phyloP scores from a whole-genome alignment of 1,140 invertebrate species.

The Drosophila tropicalis region DNA sequence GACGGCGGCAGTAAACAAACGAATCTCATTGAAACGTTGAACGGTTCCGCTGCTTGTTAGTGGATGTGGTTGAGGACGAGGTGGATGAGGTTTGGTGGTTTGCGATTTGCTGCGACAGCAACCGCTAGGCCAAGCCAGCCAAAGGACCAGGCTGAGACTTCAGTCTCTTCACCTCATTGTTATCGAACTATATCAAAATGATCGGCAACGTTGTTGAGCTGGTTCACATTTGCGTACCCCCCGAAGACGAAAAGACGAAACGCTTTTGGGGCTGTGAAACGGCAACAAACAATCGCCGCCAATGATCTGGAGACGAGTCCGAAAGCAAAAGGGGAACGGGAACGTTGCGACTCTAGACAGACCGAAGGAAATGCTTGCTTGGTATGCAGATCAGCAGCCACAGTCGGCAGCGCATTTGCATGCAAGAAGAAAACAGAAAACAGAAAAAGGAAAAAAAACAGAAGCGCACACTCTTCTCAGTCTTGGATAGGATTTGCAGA shows the following conservation, averaged over 20 bases:
- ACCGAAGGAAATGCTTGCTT: constrained; percentile 39
- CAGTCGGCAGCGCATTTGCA: constrained; percentile 63
- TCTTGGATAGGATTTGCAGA: constrained; percentile 47
- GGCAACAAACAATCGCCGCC: constrained; percentile 79
- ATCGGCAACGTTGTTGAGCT: constrained; percentile 61
- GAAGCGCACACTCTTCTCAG: constrained; percentile 23
- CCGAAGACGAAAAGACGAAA: constrained; percentile 13
- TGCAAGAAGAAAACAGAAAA: constrained; percentile 21
- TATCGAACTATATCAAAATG: constrained; percentile 81
- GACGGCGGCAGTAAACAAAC: constrained; percentile 49
- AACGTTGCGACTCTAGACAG: not conserved
- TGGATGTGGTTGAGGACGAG: constrained; percentile 32
- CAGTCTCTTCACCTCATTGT: constrained; percentile 60
- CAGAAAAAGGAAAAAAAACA: constrained; percentile 34
- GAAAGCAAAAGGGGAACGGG: not conserved
- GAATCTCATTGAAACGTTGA: constrained; percentile 47
- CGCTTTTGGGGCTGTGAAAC: constrained; percentile 63
- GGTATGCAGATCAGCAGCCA: constrained; percentile 73
- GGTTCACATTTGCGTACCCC: constrained; percentile 71
- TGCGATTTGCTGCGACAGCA: constrained; percentile 51
- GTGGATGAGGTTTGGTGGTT: not conserved
- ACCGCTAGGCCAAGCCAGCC: constrained; percentile 42
- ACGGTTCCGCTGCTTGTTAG: constrained; percentile 75
- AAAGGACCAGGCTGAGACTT: constrained; percentile 10
- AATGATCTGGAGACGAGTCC: constrained; percentile 57